Evolutionary conservation across 2,113 vertebrate species (phyloP).

Genomic region (Hydropotes inermis): DNA sequence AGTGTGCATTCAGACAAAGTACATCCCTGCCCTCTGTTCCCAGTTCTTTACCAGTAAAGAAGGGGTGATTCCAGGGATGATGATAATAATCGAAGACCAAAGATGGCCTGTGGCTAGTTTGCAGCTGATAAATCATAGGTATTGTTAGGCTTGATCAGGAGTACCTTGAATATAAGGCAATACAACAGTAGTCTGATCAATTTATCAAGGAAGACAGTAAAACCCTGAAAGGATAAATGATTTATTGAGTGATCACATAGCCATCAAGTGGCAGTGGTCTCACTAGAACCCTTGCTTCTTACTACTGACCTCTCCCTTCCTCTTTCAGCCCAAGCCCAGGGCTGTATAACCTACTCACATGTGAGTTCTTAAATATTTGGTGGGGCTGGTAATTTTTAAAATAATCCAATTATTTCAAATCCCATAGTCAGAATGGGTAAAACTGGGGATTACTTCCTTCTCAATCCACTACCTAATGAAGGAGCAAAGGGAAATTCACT

Average conservation of each 20-base stretch:
- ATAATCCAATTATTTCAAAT: neutral
- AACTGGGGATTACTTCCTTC: neutral
- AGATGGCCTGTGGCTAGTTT: neutral
- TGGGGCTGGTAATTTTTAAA: neutral
- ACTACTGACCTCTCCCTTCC: neutral
- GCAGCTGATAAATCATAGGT: neutral
- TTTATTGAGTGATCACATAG: neutral
- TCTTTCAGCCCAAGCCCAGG: neutral
- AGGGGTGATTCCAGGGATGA: neutral
- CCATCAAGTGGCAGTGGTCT: neutral
- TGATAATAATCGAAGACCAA: neutral
- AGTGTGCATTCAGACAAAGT: neutral
- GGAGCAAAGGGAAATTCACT: neutral
- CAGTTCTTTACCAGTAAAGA: neutral
- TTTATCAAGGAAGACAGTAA: neutral
- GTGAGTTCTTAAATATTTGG: neutral
- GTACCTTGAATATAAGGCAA: neutral
- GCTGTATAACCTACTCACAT: neutral
- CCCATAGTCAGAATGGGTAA: neutral
- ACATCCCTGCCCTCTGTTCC: neutral
- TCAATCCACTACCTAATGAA: neutral
- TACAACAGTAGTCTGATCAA: neutral
- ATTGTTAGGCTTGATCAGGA: neutral
- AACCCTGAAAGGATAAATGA: neutral
- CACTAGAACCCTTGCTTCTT: neutral